Evolutionary conservation across 2,888 invertebrate genomes (phyloP), one percentile per base, ranked within the genome.

Genomic region (Periphyllus acericola): DNA sequence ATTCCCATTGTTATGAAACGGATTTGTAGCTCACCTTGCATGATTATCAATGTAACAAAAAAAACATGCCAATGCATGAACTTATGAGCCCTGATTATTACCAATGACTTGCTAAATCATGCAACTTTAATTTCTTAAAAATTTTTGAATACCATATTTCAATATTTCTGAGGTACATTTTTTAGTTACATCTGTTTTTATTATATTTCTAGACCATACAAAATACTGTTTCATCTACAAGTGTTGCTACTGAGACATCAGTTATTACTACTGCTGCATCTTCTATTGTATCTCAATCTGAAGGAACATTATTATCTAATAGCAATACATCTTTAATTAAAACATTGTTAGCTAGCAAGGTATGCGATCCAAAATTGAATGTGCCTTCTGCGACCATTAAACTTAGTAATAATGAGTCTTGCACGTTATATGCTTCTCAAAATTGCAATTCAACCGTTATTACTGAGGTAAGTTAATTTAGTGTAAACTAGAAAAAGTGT

Each of bases 331-430:
- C 97, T 89, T 94, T 98, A 90, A 98, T 98, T 92, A 98, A 98
- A 93, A 97, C 96, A 92, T 94, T 98, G 90, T 93, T 98, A 92
- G 98, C 98, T 90, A 97, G 96, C 92, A 98, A 98, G 95, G 97
- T 97, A 93, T 94, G 93, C 89, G 89, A 89, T 84, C 87, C 89
- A 52, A 87, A 87, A 66, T 60, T 80, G 80, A 87, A 80, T 87
- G 81, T 87, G 46, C 87, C 87, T 87, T 87, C 87, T 87, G 87
- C 87, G 80, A 87, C 87, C 52, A 87, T 87, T 81, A 87, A 87
- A 87, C 87, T 87, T 87, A 87, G 87, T 80, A 87, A 87, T 87
- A 87, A 87, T 55, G 87, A 87, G 81, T 87, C 87, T 81, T 87
- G 87, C 87, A 87, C 87, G 74, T 87, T 87, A 74, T 87, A 87